phyloP scores from a whole-genome alignment of 2,888 invertebrate genomes.

The Belgica antarctica region DNA sequence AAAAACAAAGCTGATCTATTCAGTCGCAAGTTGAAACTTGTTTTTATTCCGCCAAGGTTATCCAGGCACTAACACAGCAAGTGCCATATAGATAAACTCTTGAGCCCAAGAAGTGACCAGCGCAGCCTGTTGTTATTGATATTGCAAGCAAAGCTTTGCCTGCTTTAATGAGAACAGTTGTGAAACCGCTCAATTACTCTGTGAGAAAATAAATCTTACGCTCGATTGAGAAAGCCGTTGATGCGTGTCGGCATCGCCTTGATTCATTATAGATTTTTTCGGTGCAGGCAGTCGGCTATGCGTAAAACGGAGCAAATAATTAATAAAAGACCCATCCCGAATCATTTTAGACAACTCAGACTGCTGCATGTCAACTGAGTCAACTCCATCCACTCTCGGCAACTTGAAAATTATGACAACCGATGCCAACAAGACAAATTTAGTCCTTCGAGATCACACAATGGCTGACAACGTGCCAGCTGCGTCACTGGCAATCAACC shows the following conservation, averaged over 20 bases:
- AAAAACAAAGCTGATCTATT: not conserved
- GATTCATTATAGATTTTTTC: too few species aligned
- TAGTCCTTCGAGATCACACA: constrained; percentile 26
- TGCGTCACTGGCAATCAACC: constrained; percentile 49
- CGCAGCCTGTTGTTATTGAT: constrained; percentile 3
- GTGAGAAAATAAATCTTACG: constrained; percentile 23
- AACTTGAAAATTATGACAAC: constrained; percentile 14
- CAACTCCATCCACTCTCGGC: not conserved
- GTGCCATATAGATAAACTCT: not conserved
- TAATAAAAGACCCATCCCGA: too few species aligned
- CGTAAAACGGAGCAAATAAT: too few species aligned
- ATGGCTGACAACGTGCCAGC: constrained; percentile 29
- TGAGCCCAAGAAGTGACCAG: not conserved
- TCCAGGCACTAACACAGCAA: not conserved
- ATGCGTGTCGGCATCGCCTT: not conserved
- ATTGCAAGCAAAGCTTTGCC: not conserved
- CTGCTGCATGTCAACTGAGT: not conserved
- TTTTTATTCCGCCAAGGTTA: constrained; percentile 6
- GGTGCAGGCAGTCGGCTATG: too few species aligned
- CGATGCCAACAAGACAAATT: constrained; percentile 33
- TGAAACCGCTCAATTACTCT: not conserved
- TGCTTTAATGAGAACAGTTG: not conserved
- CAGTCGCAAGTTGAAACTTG: not conserved
- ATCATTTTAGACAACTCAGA: too few species aligned
- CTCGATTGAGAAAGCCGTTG: not conserved